Percentiles rank a stretch among this genome's conserved stretches.
Evolutionary conservation across 2,113 vertebrate species (phyloP).

Genomic region (Hemichromis elongatus): DNA sequence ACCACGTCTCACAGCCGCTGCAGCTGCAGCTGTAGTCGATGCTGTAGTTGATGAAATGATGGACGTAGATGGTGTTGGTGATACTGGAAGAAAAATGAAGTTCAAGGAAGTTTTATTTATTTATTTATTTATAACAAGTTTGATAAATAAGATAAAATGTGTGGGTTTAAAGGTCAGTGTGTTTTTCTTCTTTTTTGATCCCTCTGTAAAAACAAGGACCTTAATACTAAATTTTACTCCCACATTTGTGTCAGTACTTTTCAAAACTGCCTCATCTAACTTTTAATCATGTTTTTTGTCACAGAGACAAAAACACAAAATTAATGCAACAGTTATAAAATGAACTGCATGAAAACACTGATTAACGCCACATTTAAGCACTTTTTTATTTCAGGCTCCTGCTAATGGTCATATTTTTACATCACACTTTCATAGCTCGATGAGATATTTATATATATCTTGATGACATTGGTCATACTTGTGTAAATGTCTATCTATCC

Average conservation of each 20-base stretch:
- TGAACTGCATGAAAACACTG: not conserved
- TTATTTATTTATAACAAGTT: rapidly evolving
- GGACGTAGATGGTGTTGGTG: not conserved
- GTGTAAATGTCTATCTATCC: not conserved
- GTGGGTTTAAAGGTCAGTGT: rapidly evolving
- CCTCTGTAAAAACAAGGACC: not conserved
- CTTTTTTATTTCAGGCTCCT: not conserved
- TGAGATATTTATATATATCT: not conserved
- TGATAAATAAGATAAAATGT: not conserved
- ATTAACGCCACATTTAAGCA: not conserved
- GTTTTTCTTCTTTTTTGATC: not conserved
- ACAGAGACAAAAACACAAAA: rapidly evolving
- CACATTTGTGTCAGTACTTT: rapidly evolving
- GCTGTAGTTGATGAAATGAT: not conserved
- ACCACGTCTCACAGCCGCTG: not conserved
- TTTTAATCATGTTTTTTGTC: rapidly evolving
- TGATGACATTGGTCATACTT: not conserved
- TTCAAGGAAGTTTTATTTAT: not conserved
- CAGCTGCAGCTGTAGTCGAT: not conserved
- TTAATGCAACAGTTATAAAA: not conserved
- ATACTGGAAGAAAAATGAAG: not conserved
- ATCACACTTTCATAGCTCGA: not conserved
- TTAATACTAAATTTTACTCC: not conserved
- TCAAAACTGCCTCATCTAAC: rapidly evolving
- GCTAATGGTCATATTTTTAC: not conserved